These are phyloP conservation scores for Helicorthomorpha holstii DNA, from an alignment of 1,140 invertebrate genomes.

Conservation along the genomic window DNA sequence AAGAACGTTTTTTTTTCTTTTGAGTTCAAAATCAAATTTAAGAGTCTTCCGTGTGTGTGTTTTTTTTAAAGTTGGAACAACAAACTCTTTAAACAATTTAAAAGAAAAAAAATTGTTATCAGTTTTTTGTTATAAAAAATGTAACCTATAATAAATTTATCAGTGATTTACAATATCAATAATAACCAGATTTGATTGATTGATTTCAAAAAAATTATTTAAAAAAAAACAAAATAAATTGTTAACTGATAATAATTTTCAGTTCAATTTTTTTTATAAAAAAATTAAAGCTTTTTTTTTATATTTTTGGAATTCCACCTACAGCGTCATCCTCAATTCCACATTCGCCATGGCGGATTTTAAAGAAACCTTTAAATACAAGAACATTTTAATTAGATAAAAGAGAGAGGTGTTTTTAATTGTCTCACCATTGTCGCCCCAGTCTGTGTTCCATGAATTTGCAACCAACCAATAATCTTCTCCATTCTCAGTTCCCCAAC, in stretches of 20 bases:
- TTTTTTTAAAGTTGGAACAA: no score
- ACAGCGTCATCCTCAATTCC: slow-evolving; percentile 65
- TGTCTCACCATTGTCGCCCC: slow-evolving; percentile 37
- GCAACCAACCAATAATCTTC: slow-evolving; percentile 76
- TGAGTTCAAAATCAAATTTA: no score
- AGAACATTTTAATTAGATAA: neutral
- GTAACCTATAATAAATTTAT: no score
- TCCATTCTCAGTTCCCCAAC: slow-evolving; percentile 65
- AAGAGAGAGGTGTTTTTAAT: neutral
- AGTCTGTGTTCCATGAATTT: slow-evolving; percentile 85
- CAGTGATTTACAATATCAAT: neutral
- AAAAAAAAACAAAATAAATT: no score
- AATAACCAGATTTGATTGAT: neutral
- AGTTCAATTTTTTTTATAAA: no score
- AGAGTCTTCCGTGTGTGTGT: no score
- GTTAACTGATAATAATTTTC: no score
- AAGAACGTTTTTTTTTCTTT: no score
- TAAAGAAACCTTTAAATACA: slow-evolving; percentile 65
- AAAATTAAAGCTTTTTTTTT: no score
- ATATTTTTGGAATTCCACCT: slow-evolving; percentile 55
- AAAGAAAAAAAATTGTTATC: neutral
- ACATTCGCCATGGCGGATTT: slow-evolving; percentile 67
- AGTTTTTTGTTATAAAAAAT: neutral
- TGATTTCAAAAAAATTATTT: no score
- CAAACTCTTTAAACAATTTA: no score